Percentiles rank a stretch among this genome's conserved stretches.
phyloP scores from a whole-genome alignment of 2,888 invertebrate genomes.

The Metopia argyrocephala region DNA sequence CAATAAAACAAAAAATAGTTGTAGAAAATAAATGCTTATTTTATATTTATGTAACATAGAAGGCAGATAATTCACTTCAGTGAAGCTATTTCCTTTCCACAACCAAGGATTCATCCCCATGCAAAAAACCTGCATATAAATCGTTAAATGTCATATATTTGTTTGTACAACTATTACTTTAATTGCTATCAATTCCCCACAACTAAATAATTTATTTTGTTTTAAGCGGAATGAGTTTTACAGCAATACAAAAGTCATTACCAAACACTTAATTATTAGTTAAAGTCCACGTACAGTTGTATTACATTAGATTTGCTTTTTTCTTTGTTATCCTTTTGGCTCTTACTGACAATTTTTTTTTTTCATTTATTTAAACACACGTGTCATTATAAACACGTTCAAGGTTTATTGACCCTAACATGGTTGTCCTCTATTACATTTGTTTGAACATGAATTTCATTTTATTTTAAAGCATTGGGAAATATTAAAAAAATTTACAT shows the following conservation, averaged over 20 bases:
- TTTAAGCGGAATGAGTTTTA: background rate
- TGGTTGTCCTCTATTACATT: slow-evolving; percentile 40
- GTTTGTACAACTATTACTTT: too few relatives aligned
- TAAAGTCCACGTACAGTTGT: slow-evolving; percentile 22
- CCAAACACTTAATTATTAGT: slow-evolving; percentile 17
- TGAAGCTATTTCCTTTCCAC: too few relatives aligned
- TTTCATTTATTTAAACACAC: background rate
- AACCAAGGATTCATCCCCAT: too few relatives aligned
- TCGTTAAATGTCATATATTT: too few relatives aligned
- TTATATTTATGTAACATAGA: too few relatives aligned
- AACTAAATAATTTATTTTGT: background rate
- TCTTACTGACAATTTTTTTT: slow-evolving; percentile 1
- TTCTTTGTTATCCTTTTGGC: background rate
- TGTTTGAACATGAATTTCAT: slow-evolving; percentile 9
- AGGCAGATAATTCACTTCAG: too few relatives aligned
- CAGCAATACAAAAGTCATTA: background rate
- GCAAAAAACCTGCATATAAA: too few relatives aligned
- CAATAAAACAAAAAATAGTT: too few relatives aligned
- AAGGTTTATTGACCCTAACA: slow-evolving; percentile 46
- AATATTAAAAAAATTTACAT: background rate
- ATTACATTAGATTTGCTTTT: background rate
- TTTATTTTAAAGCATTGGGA: slow-evolving; percentile 9
- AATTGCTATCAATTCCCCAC: too few relatives aligned
- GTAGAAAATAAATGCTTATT: too few relatives aligned
- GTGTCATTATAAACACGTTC: slow-evolving; percentile 9